A percentile compares a stretch with the other conserved stretches of the same genome.
Conservation (phyloP, 2,888 invertebrate genomes). For the Syritta pipiens region DNA sequence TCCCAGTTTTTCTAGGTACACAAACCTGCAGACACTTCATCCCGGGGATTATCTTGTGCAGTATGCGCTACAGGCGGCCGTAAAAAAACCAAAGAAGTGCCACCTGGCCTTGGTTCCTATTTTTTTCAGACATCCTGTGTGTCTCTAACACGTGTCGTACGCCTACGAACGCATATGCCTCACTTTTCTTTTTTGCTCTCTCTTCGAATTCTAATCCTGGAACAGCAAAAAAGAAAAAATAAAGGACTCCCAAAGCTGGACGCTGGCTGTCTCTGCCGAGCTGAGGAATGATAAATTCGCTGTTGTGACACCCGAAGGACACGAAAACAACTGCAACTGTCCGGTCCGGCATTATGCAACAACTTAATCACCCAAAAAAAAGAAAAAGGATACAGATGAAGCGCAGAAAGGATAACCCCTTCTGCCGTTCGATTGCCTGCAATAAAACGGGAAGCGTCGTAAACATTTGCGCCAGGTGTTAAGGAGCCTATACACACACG, state of each 20-base stretch:
- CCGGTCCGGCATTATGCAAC: conserved; percentile 40
- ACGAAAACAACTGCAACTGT: conserved; percentile 44
- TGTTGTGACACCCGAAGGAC: conserved; percentile 60
- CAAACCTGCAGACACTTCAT: conserved; percentile 33
- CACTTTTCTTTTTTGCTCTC: neutral
- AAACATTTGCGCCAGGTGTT: conserved; percentile 61
- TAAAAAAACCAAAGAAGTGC: conserved; percentile 33
- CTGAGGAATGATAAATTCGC: conserved; percentile 22
- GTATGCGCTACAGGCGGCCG: conserved; percentile 41
- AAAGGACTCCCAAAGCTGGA: too few relatives aligned
- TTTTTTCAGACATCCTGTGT: conserved; percentile 66
- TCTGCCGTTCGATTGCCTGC: conserved; percentile 5
- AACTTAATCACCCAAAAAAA: conserved; percentile 66
- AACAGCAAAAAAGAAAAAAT: neutral
- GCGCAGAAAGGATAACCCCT: conserved; percentile 53
- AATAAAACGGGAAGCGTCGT: neutral
- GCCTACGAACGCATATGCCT: conserved; percentile 56
- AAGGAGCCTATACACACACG: neutral
- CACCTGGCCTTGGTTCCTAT: conserved; percentile 41
- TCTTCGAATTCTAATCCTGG: conserved; percentile 34
- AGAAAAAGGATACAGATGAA: conserved; percentile 60
- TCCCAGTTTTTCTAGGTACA: too few relatives aligned
- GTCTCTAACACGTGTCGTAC: conserved; percentile 59
- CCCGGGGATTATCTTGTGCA: conserved; percentile 56
- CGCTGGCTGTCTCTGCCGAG: conserved; percentile 3